These are phyloP conservation scores for Cyphotilapia sp. DNA, from an alignment of 2,113 vertebrate species.

Conservation along the genomic window DNA sequence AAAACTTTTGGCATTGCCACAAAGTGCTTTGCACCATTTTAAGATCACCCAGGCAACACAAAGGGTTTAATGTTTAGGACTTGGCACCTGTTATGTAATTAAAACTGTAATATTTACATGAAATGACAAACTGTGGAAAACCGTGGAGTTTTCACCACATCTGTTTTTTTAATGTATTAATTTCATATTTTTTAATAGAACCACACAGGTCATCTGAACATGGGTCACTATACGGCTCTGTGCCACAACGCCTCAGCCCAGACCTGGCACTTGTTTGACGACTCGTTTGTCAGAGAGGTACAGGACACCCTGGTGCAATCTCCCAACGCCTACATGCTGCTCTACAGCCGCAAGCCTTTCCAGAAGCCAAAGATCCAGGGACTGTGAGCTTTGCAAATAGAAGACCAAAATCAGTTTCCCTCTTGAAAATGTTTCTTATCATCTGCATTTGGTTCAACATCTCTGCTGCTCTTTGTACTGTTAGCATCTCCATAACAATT, in stretches of 20 bases:
- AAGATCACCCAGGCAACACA: background rate
- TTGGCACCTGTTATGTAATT: background rate
- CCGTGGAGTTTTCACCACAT: background rate
- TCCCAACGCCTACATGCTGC: conserved; percentile 76
- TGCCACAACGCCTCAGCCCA: conserved; percentile 69
- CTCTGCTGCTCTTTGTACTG: background rate
- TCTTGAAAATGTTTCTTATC: background rate
- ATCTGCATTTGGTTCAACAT: background rate
- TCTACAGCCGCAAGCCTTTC: conserved; percentile 73
- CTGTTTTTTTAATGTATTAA: background rate
- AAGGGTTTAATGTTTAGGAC: background rate
- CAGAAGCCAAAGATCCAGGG: conserved; percentile 42
- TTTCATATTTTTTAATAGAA: conserved; percentile 63
- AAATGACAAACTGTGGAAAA: background rate
- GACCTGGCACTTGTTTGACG: conserved; percentile 80
- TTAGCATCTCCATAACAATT: background rate
- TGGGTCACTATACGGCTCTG: conserved; percentile 83
- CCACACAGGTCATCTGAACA: conserved; percentile 79
- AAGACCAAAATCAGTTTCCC: background rate
- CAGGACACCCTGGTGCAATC: conserved; percentile 70
- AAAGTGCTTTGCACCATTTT: background rate
- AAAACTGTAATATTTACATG: background rate
- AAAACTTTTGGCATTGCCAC: background rate
- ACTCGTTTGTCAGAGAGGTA: conserved; percentile 66
- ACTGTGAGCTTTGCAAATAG: background rate